Evolutionary conservation across 2,888 invertebrate genomes (phyloP).

Genomic region (Dicyrtoma fusca): DNA sequence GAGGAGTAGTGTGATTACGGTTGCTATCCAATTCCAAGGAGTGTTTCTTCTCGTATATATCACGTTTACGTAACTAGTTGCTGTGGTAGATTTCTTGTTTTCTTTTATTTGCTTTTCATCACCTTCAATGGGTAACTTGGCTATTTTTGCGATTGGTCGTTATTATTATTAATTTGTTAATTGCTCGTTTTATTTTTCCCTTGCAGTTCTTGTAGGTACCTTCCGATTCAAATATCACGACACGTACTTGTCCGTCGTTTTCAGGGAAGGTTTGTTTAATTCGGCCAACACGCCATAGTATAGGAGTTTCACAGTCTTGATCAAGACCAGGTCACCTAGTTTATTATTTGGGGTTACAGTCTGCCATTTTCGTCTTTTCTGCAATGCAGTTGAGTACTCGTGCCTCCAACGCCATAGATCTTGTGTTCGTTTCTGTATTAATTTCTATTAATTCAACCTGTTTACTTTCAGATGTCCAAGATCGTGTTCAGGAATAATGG

Average conservation of each 20-base stretch:
- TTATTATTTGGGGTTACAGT: constrained; percentile 13
- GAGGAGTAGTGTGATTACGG: too few species aligned
- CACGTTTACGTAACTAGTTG: not conserved
- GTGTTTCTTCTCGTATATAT: too few species aligned
- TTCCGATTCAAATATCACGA: constrained; percentile 30
- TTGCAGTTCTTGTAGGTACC: not conserved
- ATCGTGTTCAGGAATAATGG: constrained; percentile 29
- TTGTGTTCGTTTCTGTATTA: constrained; percentile 16
- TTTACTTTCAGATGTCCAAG: constrained; percentile 31
- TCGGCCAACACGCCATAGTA: constrained; percentile 37
- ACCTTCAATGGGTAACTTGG: not conserved
- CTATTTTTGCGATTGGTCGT: constrained; percentile 15
- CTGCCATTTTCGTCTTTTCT: constrained; percentile 26
- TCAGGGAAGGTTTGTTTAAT: constrained; percentile 37
- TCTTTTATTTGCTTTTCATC: not conserved
- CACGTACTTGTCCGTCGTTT: constrained; percentile 36
- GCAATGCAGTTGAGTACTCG: constrained; percentile 36
- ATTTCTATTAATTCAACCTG: constrained; percentile 31
- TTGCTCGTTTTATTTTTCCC: not conserved
- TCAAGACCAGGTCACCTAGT: constrained; percentile 37
- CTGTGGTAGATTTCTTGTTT: not conserved
- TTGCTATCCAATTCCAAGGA: too few species aligned
- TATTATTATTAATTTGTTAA: not conserved
- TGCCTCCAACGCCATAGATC: constrained; percentile 41
- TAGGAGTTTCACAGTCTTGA: constrained; percentile 29